Evolutionary conservation across 2,113 vertebrate genomes (phyloP).

Genomic region (Gnathonemus longibarbis): DNA sequence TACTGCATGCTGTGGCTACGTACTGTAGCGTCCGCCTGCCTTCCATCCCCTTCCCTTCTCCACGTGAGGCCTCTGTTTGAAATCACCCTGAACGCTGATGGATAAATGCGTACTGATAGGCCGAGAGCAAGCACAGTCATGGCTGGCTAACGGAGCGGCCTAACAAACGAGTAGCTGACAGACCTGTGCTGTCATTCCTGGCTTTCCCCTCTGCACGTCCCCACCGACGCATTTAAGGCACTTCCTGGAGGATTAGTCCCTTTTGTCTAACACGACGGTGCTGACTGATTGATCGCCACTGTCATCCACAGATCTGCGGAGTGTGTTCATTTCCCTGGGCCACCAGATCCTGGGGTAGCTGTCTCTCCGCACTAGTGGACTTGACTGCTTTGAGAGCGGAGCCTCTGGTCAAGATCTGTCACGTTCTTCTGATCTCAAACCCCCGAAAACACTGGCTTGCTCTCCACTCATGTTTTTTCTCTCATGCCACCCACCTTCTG

Average conservation of each 20-base stretch:
- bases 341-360: background rate
- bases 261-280: background rate
- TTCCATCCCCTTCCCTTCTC: background rate
- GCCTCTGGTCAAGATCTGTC: background rate
- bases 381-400: background rate
- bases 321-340: background rate
- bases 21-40: background rate
- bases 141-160: background rate
- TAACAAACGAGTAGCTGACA: background rate
- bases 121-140: background rate
- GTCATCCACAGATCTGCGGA: background rate
- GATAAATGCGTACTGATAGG: background rate
- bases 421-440: background rate
- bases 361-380: background rate
- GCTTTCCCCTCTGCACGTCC: background rate
- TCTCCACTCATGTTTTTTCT: background rate
- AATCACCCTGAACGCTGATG: background rate
- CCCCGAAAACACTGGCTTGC: background rate
- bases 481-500: background rate
- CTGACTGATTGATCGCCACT: background rate
- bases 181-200: background rate
- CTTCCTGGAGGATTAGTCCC: background rate
- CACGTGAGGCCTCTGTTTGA: background rate
- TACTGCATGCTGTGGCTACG: background rate
- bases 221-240: background rate